phyloP scores from a whole-genome alignment of 1,140 invertebrate species.

The Formica selysi region DNA sequence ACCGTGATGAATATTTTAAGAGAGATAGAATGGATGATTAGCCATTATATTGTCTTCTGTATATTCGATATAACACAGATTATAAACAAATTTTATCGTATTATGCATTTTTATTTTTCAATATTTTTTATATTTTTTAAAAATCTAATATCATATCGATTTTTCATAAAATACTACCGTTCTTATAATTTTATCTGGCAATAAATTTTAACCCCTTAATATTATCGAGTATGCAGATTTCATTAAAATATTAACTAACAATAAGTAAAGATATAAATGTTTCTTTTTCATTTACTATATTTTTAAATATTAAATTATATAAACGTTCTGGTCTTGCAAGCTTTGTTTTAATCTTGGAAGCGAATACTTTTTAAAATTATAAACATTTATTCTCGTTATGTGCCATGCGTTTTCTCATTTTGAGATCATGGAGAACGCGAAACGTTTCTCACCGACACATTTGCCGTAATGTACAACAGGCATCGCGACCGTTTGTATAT shows the following conservation, averaged over 20 bases:
- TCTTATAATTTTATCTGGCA: not conserved
- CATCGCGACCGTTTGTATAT: constrained; percentile 56
- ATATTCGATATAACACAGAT: not conserved
- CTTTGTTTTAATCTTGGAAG: constrained; percentile 8
- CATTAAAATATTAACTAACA: not conserved
- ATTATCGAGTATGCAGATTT: not conserved
- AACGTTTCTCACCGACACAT: constrained; percentile 51
- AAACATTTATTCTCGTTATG: not conserved
- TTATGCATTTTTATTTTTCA: not conserved
- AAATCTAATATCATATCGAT: not conserved
- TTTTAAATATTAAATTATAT: not conserved
- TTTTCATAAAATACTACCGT: not conserved
- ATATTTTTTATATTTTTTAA: not conserved
- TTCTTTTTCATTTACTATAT: not conserved
- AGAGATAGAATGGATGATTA: not conserved
- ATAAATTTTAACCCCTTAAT: not conserved
- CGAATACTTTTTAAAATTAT: constrained; percentile 4
- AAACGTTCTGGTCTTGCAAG: not conserved
- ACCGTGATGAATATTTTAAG: not conserved
- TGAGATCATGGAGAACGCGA: constrained; percentile 50
- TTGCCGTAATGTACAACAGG: constrained; percentile 36
- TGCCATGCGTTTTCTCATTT: constrained; percentile 39
- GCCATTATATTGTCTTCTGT: not conserved
- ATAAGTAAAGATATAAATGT: not conserved
- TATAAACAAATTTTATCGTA: not conserved